Evolutionary conservation across 35 echinoderm and acorn worm species (phyloP).

Genomic region (Diadema setosum): DNA sequence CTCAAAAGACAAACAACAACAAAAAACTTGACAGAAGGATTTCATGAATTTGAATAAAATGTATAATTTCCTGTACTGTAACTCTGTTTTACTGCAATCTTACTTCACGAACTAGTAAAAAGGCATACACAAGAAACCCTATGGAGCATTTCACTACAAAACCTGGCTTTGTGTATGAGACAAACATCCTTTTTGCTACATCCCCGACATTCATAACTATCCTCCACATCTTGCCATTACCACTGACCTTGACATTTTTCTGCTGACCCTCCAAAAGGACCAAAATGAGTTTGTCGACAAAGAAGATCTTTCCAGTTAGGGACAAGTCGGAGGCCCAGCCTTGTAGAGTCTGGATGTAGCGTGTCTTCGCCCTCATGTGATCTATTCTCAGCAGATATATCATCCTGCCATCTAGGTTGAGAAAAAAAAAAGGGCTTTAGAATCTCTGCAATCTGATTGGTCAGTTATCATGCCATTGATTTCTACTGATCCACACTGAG

Average conservation of each 20-base stretch:
- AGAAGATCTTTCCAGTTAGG: slow-evolving; percentile 11
- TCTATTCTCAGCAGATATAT: slow-evolving; percentile 2
- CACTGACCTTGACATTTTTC: slow-evolving; percentile 32
- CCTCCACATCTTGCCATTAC: background rate
- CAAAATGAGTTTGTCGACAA: slow-evolving; percentile 51
- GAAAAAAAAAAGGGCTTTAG: too few species aligned
- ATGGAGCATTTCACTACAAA: too few species aligned
- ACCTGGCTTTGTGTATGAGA: too few species aligned
- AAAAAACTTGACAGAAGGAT: too few species aligned
- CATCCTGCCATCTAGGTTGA: background rate
- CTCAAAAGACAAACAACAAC: too few species aligned
- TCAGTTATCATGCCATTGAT: too few species aligned
- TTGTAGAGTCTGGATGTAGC: slow-evolving; percentile 46
- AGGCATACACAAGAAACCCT: background rate
- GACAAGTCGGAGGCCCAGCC: slow-evolving; percentile 38
- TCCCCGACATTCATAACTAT: background rate
- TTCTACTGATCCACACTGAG: too few species aligned
- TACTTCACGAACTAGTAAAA: background rate
- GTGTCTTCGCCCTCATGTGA: slow-evolving; percentile 48
- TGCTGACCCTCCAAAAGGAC: slow-evolving; percentile 25
- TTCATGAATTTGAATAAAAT: too few species aligned
- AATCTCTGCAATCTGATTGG: too few species aligned
- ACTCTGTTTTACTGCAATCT: too few species aligned
- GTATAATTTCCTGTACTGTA: too few species aligned
- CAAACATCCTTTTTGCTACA: background rate